Evolutionary conservation across 2,113 vertebrate genomes (phyloP).

Genomic region (Phalacrocorax carbo): DNA sequence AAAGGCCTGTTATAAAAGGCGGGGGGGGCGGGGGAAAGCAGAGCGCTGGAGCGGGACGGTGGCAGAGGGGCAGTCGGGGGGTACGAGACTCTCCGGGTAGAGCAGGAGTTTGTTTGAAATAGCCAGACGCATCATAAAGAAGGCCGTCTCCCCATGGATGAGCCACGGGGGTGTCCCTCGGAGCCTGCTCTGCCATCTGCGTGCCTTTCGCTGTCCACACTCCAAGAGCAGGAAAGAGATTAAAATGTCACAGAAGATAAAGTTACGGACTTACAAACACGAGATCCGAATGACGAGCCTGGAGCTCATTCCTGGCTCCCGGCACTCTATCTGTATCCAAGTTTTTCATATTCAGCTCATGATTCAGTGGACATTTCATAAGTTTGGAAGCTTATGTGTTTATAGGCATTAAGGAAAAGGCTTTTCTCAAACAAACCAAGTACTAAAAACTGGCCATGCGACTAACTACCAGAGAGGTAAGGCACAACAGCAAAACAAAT

Average conservation of each 20-base stretch:
- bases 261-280: neutral
- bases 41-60: neutral
- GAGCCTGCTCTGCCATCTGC: neutral
- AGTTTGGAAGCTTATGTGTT: neutral
- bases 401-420: neutral
- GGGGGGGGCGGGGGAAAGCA: accelerated
- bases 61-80: neutral
- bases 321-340: neutral
- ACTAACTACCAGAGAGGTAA: neutral
- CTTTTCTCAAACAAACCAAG: neutral
- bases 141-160: neutral
- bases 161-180: neutral
- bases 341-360: neutral
- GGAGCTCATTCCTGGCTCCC: neutral
- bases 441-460: neutral
- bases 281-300: accelerated
- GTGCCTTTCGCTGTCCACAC: neutral
- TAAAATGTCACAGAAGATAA: neutral
- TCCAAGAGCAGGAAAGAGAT: neutral
- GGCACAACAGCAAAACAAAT: neutral
- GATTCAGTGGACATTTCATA: accelerated
- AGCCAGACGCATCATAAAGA: neutral
- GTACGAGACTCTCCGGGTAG: neutral
- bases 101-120: neutral
- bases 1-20: accelerated